Evolutionary conservation across 2,113 vertebrate genomes (phyloP).

Genomic region (Dolichotis patagonum): DNA sequence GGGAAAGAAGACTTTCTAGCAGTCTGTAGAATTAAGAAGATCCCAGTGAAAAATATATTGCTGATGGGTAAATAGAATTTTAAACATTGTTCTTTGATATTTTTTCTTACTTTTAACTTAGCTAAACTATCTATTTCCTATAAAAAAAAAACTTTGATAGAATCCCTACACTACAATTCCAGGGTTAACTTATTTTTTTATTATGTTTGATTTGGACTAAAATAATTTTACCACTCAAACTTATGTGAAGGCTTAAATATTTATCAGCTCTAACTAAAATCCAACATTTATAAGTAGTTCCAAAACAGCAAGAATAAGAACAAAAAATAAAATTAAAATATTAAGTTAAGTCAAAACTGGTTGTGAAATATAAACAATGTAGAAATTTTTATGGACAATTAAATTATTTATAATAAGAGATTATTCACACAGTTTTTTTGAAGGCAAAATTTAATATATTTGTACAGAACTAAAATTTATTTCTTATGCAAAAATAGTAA

Average conservation of each 20-base stretch:
- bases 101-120: neutral
- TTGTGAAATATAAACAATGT: neutral
- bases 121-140: neutral
- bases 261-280: neutral
- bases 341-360: neutral
- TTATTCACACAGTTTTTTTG: neutral
- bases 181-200: neutral
- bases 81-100: neutral
- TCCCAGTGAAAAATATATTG: neutral
- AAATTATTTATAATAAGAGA: neutral
- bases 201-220: neutral
- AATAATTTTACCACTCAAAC: neutral
- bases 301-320: neutral
- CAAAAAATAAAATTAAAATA: neutral
- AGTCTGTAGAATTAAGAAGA: neutral
- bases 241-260: neutral
- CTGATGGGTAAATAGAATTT: neutral
- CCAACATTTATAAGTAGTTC: neutral
- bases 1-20: neutral
- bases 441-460: neutral
- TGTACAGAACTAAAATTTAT: neutral
- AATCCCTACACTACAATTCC: neutral
- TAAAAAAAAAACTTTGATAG: neutral
- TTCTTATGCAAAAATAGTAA: neutral
- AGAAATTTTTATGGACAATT: neutral